Conservation (phyloP, 1,140 invertebrate species). For the Popillia japonica region DNA sequence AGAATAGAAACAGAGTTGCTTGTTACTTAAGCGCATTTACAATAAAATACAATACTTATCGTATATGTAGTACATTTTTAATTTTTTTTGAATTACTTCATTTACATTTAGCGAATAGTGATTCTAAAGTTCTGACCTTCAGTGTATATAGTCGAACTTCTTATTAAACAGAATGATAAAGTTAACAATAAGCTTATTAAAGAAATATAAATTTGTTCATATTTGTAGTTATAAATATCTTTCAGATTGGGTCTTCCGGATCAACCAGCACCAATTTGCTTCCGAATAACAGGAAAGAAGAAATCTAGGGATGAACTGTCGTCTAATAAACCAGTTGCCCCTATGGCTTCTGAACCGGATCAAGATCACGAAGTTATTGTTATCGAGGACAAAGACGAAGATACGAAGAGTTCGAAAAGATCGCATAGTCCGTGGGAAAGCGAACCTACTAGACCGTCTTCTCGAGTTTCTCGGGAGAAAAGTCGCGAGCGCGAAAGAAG, state of each 20-base stretch:
- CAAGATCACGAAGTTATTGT: constrained; percentile 57
- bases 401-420: constrained; percentile 44
- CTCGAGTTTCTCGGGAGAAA: constrained; percentile 13
- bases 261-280: constrained; percentile 56
- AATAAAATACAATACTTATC: too few species aligned
- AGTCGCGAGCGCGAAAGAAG: constrained; percentile 27
- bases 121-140: too few species aligned
- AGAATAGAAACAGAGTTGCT: too few species aligned
- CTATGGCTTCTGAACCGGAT: constrained; percentile 55
- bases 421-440: constrained; percentile 58
- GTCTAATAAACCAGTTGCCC: constrained; percentile 42
- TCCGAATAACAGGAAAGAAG: constrained; percentile 52
- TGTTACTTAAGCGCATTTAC: too few species aligned
- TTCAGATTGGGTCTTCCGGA: constrained; percentile 55
- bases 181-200: too few species aligned
- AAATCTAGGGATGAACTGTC: constrained; percentile 42
- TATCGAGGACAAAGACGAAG: constrained; percentile 56
- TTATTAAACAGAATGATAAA: too few species aligned
- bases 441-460: neutral
- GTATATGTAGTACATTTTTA: too few species aligned
- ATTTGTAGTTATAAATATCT: too few species aligned
- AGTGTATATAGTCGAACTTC: too few species aligned
- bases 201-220: too few species aligned
- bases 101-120: too few species aligned
- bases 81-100: too few species aligned